phyloP scores from a whole-genome alignment of 2,888 invertebrate genomes.

The Cephus rjabovi region DNA sequence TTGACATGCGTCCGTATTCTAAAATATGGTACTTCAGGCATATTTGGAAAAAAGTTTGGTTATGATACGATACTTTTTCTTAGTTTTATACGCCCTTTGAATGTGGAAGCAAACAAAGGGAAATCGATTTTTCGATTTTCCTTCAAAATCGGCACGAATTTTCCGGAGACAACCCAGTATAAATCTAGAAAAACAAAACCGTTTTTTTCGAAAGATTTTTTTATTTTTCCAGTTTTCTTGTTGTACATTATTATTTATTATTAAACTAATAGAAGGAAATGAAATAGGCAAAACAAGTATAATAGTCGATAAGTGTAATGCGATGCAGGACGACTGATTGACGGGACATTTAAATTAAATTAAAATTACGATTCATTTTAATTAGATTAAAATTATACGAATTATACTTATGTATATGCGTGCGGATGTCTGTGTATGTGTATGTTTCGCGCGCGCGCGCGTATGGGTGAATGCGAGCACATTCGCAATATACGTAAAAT shows the following conservation, averaged over 20 bases:
- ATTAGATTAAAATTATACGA: constrained; percentile 21
- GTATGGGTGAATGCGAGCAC: constrained; percentile 10
- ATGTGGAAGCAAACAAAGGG: too few species aligned
- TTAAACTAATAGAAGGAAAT: constrained; percentile 51
- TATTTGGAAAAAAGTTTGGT: too few species aligned
- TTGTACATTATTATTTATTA: constrained; percentile 53
- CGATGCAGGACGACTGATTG: constrained; percentile 45
- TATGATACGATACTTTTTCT: too few species aligned
- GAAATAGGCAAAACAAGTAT: constrained; percentile 53
- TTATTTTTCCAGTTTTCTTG: constrained; percentile 42
- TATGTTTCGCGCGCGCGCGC: constrained; percentile 7
- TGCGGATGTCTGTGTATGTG: constrained; percentile 38
- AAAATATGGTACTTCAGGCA: too few species aligned
- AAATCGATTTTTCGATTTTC: too few species aligned
- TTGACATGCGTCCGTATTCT: too few species aligned
- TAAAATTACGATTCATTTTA: constrained; percentile 30
- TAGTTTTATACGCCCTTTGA: too few species aligned
- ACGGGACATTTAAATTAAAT: constrained; percentile 34
- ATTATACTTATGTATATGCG: constrained; percentile 20
- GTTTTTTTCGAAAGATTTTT: constrained; percentile 25
- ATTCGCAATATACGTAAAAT: constrained; percentile 16
- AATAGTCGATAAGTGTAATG: constrained; percentile 47
- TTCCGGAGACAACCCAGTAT: too few species aligned
- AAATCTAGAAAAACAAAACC: too few species aligned
- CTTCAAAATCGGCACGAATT: too few species aligned